Evolutionary conservation across 1,140 invertebrate genomes (phyloP), one percentile per base, ranked within the genome.

Genomic region (Heliconius himera): DNA sequence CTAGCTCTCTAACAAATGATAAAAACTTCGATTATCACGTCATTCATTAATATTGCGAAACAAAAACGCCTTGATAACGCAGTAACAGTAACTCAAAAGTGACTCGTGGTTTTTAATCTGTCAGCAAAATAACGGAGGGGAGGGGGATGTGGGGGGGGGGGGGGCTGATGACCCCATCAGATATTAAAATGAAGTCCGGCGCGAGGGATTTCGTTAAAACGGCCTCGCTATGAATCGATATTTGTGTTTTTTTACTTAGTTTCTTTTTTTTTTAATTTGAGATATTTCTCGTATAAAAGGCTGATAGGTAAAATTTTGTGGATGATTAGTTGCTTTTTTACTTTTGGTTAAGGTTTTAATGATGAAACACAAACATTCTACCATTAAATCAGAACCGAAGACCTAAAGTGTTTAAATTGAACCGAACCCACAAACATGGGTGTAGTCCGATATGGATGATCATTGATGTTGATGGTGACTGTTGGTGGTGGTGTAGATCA

Each of bases 11-110:
- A 79, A 83, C 82, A 85, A 6, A 80, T 83, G 78, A 86, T 26
- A 41, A 76, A 22, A 33, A 76, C 11, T 66, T 66, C 4, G 38
- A 51, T 73, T 78, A 86, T 73, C 41, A 78, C 80, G 76, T 70
- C 82, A 74, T 84, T 87, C 82, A 90, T 89, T 88, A 88, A 88
- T 88, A 87, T 83, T 83, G 70, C 60, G 66, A 84, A 84, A 83
- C 81, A 87, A 85, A 78, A 78, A 74, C 80, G 41, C 26, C 76
- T 41, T 74, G 60, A 74, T 73, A 72, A 74, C 75, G 71, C 54
- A 74, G 72, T 71, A 71, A 74, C 60, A 46, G 41, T 46, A 16
- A 20, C 56, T 33, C 22, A 81, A 78, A 81, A 74, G 72, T 81
- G 66, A 76, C 73, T 66, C 9, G 74, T 72, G 51, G 38, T 77